These are phyloP conservation scores for Panorpa germanica DNA, from an alignment of 2,888 invertebrate genomes.

Conservation along the genomic window DNA sequence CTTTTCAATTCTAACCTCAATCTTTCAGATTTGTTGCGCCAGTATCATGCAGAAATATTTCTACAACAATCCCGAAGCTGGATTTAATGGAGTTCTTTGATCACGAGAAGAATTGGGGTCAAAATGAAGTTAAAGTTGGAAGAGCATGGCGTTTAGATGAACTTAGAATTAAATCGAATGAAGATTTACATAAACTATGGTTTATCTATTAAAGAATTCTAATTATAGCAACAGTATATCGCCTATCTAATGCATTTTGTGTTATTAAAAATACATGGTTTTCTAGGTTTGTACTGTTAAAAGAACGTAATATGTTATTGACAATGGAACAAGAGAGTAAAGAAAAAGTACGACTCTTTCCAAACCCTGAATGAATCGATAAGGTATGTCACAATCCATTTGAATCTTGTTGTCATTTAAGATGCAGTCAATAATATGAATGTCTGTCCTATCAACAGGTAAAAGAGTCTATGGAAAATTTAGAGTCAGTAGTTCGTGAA, in stretches of 20 bases:
- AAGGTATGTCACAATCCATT: slow-evolving; percentile 40
- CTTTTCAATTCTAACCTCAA: too few species aligned
- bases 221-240: too few species aligned
- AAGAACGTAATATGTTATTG: slow-evolving; percentile 91
- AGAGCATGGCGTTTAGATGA: slow-evolving; percentile 82
- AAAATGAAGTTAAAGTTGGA: slow-evolving; percentile 55
- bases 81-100: slow-evolving; percentile 84
- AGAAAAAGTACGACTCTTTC: slow-evolving; percentile 46
- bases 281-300: slow-evolving; percentile 60
- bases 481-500: slow-evolving; percentile 80
- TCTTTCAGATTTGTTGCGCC: too few species aligned
- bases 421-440: slow-evolving; percentile 6
- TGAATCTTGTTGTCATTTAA: too few species aligned
- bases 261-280: too few species aligned
- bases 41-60: too few species aligned
- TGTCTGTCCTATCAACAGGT: slow-evolving; percentile 27
- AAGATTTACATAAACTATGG: slow-evolving; percentile 95
- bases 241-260: too few species aligned
- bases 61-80: slow-evolving; percentile 23
- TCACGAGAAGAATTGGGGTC: slow-evolving; percentile 64
- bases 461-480: slow-evolving; percentile 82
- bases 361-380: slow-evolving; percentile 83
- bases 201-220: too few species aligned
- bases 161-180: slow-evolving; percentile 82
- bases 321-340: slow-evolving; percentile 85